Conservation (phyloP, 2,888 invertebrate genomes). For the Eutolmus rufibarbis region DNA sequence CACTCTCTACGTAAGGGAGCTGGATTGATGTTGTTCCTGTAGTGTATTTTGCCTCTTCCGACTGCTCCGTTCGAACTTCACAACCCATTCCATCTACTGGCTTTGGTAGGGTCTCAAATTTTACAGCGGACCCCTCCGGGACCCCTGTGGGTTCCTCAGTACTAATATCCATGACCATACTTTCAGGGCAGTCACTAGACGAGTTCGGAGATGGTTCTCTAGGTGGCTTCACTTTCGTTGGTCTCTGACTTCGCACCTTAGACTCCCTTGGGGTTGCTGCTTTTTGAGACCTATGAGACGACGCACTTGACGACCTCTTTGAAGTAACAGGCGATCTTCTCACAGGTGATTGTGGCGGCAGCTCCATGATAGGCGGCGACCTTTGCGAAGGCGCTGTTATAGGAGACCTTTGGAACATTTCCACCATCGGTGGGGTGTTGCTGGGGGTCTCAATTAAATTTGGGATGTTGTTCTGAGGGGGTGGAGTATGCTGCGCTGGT, state of each 20-base stretch:
- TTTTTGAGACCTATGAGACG: neutral
- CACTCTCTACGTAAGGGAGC: constrained; percentile 52
- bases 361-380: neutral
- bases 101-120: neutral
- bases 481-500: neutral
- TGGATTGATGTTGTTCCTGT: neutral
- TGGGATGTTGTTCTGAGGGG: neutral
- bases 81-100: neutral
- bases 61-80: neutral
- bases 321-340: neutral
- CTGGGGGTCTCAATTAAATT: constrained; percentile 52
- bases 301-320: neutral
- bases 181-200: neutral
- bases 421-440: constrained; percentile 62
- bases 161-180: neutral
- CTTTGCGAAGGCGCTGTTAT: constrained; percentile 43
- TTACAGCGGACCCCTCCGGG: neutral
- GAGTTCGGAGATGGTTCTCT: neutral
- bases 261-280: neutral
- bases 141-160: neutral
- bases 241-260: constrained; percentile 51
- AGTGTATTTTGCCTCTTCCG: neutral
- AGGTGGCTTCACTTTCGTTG: neutral
- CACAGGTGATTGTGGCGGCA: neutral
- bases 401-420: constrained; percentile 62